Percentiles rank a stretch among this genome's conserved stretches.
phyloP scores from a whole-genome alignment of 1,140 invertebrate genomes.

The Drosophila grimshawi region DNA sequence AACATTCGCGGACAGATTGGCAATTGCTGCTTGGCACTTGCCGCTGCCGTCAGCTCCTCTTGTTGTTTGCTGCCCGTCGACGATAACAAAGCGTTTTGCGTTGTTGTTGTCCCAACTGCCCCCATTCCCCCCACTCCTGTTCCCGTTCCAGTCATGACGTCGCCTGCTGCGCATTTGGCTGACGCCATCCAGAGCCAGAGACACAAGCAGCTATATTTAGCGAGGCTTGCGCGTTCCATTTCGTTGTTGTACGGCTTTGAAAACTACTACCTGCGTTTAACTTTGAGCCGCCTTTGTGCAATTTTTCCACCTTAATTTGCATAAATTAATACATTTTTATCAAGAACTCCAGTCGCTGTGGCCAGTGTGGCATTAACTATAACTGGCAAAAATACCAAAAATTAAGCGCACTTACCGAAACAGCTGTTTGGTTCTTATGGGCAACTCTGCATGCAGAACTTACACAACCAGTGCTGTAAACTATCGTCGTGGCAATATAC shows the following conservation, averaged over 20 bases:
- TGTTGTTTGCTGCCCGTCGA: slow-evolving; percentile 28
- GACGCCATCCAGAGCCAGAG: slow-evolving; percentile 58
- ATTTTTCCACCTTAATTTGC: slow-evolving; percentile 13
- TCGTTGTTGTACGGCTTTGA: slow-evolving; percentile 14
- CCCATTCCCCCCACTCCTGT: slow-evolving; percentile 8
- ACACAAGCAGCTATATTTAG: slow-evolving; percentile 29
- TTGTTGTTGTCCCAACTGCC: slow-evolving; percentile 23
- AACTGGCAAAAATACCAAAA: slow-evolving; percentile 8
- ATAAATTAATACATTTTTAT: slow-evolving; percentile 45
- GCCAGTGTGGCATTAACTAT: background rate
- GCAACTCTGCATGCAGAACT: slow-evolving; percentile 6
- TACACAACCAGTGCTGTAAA: slow-evolving; percentile 20
- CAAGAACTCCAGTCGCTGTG: slow-evolving; percentile 11
- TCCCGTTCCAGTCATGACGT: slow-evolving; percentile 53
- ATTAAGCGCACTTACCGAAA: background rate
- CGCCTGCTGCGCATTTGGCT: slow-evolving; percentile 47
- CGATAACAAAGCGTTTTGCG: slow-evolving; percentile 49
- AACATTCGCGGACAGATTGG: slow-evolving; percentile 68
- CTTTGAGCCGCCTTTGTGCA: slow-evolving; percentile 19
- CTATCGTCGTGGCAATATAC: slow-evolving; percentile 3
- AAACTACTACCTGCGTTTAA: slow-evolving; percentile 5
- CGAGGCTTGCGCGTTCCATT: slow-evolving; percentile 5
- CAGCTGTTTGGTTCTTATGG: slow-evolving; percentile 25
- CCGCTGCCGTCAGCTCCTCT: slow-evolving; percentile 21
- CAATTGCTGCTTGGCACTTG: slow-evolving; percentile 16